Evolutionary conservation across 2,113 vertebrate species (phyloP).

Genomic region (Gymnarchus niloticus): DNA sequence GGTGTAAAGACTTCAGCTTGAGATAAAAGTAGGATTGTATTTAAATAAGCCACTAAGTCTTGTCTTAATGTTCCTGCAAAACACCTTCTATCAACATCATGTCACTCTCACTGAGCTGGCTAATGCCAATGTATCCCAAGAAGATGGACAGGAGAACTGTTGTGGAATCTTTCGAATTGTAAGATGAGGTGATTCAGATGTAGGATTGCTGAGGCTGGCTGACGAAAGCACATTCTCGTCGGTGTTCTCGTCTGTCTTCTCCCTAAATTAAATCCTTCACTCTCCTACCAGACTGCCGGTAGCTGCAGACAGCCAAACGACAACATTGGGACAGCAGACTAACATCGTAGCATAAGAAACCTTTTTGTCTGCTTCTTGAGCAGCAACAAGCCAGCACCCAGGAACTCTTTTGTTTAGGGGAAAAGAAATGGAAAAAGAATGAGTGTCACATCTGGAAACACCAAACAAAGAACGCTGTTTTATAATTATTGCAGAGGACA

Average conservation of each 20-base stretch:
- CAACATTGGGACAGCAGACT: not conserved
- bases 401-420: not conserved
- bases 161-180: not conserved
- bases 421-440: not conserved
- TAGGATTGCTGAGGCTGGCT: not conserved
- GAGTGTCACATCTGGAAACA: not conserved
- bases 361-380: not conserved
- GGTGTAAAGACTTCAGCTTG: not conserved
- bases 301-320: not conserved
- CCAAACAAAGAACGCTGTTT: slow-evolving; percentile 17
- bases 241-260: not conserved
- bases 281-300: not conserved
- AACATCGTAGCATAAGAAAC: not conserved
- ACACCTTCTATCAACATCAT: not conserved
- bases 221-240: not conserved
- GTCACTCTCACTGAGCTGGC: not conserved
- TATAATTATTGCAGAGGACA: slow-evolving; percentile 18
- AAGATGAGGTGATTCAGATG: not conserved
- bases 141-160: not conserved
- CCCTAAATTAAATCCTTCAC: not conserved
- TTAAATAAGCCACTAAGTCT: not conserved
- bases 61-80: not conserved
- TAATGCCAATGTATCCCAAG: not conserved
- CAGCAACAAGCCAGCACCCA: not conserved
- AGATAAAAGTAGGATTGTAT: not conserved